These are phyloP conservation scores for Meganola albula DNA, from an alignment of 2,888 invertebrate species.

Conservation along the genomic window DNA sequence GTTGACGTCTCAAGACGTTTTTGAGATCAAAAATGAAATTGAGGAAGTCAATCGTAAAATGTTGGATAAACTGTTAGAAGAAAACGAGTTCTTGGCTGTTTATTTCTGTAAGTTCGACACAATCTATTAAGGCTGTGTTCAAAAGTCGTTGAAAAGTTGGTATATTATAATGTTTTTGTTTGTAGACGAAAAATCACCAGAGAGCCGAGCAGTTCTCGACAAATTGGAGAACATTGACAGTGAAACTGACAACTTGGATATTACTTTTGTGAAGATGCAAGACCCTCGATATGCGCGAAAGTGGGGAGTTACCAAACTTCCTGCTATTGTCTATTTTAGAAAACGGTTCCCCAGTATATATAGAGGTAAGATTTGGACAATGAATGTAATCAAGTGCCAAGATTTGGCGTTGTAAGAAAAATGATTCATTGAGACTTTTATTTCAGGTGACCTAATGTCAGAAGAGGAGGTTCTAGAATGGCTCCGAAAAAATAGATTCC, in stretches of 20 bases:
- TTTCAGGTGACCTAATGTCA: conserved; percentile 87
- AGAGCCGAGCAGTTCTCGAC: conserved; percentile 89
- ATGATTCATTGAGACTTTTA: conserved; percentile 1
- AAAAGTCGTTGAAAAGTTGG: neutral
- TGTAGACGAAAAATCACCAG: conserved; percentile 88
- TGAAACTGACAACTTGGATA: conserved; percentile 95
- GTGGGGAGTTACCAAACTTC: conserved; percentile 95
- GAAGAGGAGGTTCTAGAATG: conserved; percentile 94
- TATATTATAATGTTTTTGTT: neutral
- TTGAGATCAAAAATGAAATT: conserved; percentile 97
- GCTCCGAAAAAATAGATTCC: conserved; percentile 94
- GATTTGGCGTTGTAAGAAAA: neutral
- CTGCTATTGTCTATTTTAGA: conserved; percentile 94
- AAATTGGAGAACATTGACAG: conserved; percentile 96
- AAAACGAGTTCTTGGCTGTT: conserved; percentile 96
- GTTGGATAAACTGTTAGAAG: conserved; percentile 95
- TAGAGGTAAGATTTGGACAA: conserved; percentile 80
- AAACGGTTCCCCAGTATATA: conserved; percentile 95
- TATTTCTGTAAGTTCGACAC: conserved; percentile 89
- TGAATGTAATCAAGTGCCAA: neutral
- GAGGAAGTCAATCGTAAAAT: conserved; percentile 98
- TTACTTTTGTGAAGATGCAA: conserved; percentile 96
- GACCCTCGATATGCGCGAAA: conserved; percentile 94
- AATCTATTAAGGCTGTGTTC: neutral
- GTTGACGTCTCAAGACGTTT: conserved; percentile 95